Evolutionary conservation across 2,888 invertebrate species (phyloP).

Genomic region (Lumbricus terrestris): DNA sequence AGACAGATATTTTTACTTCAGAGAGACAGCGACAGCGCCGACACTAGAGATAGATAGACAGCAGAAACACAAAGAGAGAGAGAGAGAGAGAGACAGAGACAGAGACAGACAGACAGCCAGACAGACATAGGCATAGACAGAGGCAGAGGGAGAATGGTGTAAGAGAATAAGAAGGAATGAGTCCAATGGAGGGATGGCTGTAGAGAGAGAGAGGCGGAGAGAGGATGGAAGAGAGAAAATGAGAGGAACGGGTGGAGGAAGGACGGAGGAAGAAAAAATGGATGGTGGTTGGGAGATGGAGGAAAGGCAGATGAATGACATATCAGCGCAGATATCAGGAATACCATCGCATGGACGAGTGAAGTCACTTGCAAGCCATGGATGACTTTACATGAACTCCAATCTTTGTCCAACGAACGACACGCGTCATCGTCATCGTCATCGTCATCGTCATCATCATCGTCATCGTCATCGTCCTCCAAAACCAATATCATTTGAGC

Average conservation of each 20-base stretch:
- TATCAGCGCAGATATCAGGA: neutral
- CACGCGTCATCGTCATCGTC: neutral
- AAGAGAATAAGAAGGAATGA: neutral
- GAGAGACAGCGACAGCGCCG: too few species aligned
- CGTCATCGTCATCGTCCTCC: neutral
- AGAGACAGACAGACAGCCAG: too few species aligned
- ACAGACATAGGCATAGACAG: neutral
- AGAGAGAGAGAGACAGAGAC: too few species aligned
- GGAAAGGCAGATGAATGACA: neutral
- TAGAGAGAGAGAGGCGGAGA: too few species aligned
- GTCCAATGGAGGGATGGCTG: neutral
- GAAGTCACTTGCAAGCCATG: neutral
- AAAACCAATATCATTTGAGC: conserved; percentile 3
- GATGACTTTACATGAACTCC: neutral
- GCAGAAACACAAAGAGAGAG: too few species aligned
- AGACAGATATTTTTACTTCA: too few species aligned
- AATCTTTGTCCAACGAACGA: neutral
- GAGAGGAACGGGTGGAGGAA: neutral
- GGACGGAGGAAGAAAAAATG: neutral
- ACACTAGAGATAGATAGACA: too few species aligned
- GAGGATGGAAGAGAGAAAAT: neutral
- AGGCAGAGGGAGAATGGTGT: neutral
- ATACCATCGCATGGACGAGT: neutral
- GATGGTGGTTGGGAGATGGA: neutral
- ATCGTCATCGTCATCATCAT: too few species aligned